Base-by-base conservation (phyloP, 2,797 vertebrate species). In the Cheirogaleus major region DNA sequence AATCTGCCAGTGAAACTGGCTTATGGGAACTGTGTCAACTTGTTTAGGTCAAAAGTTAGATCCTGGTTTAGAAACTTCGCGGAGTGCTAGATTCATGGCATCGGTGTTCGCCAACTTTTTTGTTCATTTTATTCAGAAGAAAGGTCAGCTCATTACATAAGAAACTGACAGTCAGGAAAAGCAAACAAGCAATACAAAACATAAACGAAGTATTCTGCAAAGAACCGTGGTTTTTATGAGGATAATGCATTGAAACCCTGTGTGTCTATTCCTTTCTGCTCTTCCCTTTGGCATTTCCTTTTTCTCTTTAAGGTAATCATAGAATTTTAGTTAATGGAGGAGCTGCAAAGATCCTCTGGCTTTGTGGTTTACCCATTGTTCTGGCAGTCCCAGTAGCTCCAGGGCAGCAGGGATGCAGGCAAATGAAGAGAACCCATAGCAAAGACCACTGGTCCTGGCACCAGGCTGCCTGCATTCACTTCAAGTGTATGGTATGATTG, bases 61-160 rank as follows among this genome's bases (percentile, higher is more conserved):
- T 97, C 95, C 65, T 94, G 70, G 75, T 96, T 95, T 87, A 45
- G 75, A 95, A 75, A 85, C 41, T 84, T 82, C 52, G 57, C 63
- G 12, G 85, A 83, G 38, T 52, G 65, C 63, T 65, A 78, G 67
- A 93, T 86, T 73, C 14, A 5, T 48, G 48, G 41, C 45, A 41
- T 65, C 43, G 0, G 2, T 12, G 52, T 69, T 76, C 5, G 2
- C 93, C 63, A 85, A 14, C n/a, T 81, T 72, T 59, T 79, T 93
- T 14, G 48, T 82, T 92, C n/a, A 9, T 94, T 84, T 91, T 52
- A 69, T 72, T n/a, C 65, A 72, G 48, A 81, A 88, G 43, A 94
- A 95, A 95, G 75, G 57, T 92, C 90, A 90, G n/a, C 45, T 48
- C 9, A 2, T 94, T 88, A 22, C 25, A 2, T 63, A 52, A 70